Evolutionary conservation across 2,113 vertebrate genomes (phyloP), one percentile per base, ranked within the genome.

Genomic region (Megaceryle maxima): DNA sequence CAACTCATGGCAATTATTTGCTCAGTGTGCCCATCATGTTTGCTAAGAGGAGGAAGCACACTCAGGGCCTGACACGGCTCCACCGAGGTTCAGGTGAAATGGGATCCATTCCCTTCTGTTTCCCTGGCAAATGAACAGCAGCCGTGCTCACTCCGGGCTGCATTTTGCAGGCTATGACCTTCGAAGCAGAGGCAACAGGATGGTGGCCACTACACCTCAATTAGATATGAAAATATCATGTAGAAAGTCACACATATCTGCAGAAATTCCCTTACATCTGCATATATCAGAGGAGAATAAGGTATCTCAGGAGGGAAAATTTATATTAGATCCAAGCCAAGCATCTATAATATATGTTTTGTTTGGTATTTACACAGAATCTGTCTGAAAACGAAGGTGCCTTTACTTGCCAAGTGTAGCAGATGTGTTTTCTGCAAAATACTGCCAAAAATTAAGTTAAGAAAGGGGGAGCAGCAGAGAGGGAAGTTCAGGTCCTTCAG

Each of bases 301-400:
- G 22, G 73, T 55, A 68, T 33, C 53, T 92, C 72, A 94, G 94
- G 66, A 91, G 73, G 69, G 25, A 76, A 62, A 80, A 85, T 79
- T 94, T 76, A 68, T 50, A 46, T 37, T 76, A 89, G 29, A 76
- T 73, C 44, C 28, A 89, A 94, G 57, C 77, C 88, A 94, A 92
- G 53, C 1, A 5, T 48, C 78, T 73, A 46, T 66, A 95, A 88
- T 88, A 66, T 31, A 76, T 43, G 41, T 94, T 95, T 94, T 92
- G 53, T 92, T 95, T 92, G 79, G 67, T 94, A 94, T 96, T 94
- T 96, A 96, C 67, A 92, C 50, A 80, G 77, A 96, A 91, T 74
- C 59, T 73, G 59, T 89, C 67, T 79, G 78, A 94, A 96, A 92
- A 92, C 0, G 10, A 92, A 95, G 94, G 77, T 95, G 63, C 11